Conservation (phyloP, 2,888 invertebrate genomes). For the Acronicta aceris region DNA sequence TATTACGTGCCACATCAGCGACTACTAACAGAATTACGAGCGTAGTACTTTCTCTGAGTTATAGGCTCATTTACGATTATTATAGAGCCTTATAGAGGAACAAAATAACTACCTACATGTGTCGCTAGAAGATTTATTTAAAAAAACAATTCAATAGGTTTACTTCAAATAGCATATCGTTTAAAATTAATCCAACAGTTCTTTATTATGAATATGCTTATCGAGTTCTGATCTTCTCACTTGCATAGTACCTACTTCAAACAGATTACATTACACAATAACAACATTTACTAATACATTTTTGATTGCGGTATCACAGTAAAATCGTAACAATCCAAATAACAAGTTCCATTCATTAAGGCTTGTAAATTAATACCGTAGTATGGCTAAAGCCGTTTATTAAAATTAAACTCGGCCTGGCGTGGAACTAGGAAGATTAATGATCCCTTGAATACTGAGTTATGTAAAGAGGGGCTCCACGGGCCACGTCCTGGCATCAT, state of each 20-base stretch:
- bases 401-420: conserved; percentile 87
- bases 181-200: conserved; percentile 7
- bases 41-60: conserved; percentile 74
- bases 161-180: conserved; percentile 1
- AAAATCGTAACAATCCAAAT: conserved; percentile 66
- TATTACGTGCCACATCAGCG: conserved; percentile 80
- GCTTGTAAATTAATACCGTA: conserved; percentile 82
- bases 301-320: conserved; percentile 62
- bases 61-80: conserved; percentile 77
- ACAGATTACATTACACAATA: conserved; percentile 28
- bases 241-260: conserved; percentile 16
- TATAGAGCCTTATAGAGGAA: conserved; percentile 59
- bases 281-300: conserved; percentile 52
- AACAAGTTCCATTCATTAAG: conserved; percentile 78
- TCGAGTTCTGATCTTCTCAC: conserved; percentile 13
- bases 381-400: conserved; percentile 85
- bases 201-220: conserved; percentile 7
- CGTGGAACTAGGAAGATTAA: conserved; percentile 88
- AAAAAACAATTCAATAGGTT: neutral
- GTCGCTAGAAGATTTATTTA: neutral
- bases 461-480: conserved; percentile 86
- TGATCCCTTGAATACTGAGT: conserved; percentile 87
- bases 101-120: conserved; percentile 27
- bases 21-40: conserved; percentile 77
- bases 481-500: conserved; percentile 83